These are phyloP conservation scores for Corapipo altera DNA, from an alignment of 2,113 vertebrate species.

Conservation along the genomic window DNA sequence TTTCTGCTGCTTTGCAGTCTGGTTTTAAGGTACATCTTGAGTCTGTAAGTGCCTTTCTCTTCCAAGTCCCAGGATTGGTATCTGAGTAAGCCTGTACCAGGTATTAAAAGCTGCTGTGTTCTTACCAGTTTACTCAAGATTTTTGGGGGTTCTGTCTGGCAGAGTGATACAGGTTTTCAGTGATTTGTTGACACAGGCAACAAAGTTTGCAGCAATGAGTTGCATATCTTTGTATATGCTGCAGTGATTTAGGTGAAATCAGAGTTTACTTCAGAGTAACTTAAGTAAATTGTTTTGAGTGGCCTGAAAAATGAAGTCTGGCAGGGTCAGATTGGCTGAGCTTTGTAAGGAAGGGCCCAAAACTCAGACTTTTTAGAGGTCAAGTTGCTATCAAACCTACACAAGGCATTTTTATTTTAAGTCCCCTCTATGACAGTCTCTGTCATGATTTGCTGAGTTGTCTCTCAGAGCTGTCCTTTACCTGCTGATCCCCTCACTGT, in stretches of 20 bases:
- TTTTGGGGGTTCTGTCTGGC: not conserved
- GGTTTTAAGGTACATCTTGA: not conserved
- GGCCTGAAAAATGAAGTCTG: not conserved
- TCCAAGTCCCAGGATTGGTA: not conserved
- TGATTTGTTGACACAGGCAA: not conserved
- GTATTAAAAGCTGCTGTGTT: not conserved
- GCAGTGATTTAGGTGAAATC: not conserved
- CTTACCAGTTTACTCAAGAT: not conserved
- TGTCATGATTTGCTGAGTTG: not conserved
- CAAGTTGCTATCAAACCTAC: rapidly evolving
- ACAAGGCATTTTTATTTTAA: not conserved
- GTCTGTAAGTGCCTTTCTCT: not conserved
- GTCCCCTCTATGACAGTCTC: not conserved
- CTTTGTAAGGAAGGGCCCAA: not conserved
- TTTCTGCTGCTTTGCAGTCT: not conserved
- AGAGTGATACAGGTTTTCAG: not conserved
- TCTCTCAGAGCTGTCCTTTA: not conserved
- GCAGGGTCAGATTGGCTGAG: not conserved
- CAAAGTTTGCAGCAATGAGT: not conserved
- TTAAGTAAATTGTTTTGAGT: not conserved
- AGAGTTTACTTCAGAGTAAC: not conserved
- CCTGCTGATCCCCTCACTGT: not conserved
- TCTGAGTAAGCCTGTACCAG: not conserved
- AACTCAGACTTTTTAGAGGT: not conserved
- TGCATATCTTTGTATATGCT: not conserved